These are phyloP conservation scores for Sanderia malayensis DNA, from an alignment of 30 jellyfish, hydroid and myxozoan species.

Conservation along the genomic window DNA sequence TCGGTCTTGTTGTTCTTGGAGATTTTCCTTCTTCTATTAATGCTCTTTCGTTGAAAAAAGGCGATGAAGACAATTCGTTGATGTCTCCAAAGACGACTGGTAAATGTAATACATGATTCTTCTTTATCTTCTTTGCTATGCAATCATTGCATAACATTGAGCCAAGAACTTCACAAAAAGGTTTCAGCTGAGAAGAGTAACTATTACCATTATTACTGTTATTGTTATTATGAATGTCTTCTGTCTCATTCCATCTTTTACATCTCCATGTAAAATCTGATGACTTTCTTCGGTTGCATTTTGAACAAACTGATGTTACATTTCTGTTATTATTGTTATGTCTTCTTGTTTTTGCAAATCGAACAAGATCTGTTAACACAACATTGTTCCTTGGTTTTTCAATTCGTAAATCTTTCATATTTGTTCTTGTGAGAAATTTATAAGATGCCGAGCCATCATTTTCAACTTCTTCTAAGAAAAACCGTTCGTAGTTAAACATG, in stretches of 20 bases:
- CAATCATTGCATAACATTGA: constrained; percentile 44
- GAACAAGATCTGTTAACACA: constrained; percentile 28
- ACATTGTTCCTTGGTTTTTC: constrained; percentile 14
- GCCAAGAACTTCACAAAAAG: constrained; percentile 53
- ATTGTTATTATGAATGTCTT: background rate
- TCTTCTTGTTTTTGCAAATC: constrained; percentile 39
- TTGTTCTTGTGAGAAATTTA: background rate
- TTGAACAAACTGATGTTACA: constrained; percentile 17
- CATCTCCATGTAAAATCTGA: constrained; percentile 26
- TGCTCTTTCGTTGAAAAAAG: background rate
- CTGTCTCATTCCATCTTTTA: constrained; percentile 16
- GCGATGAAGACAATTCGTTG: background rate
- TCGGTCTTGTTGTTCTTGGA: constrained; percentile 27
- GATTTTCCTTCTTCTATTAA: no score
- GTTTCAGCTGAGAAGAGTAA: constrained; percentile 11
- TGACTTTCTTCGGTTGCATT: constrained; percentile 15
- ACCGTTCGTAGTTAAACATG: constrained; percentile 21
- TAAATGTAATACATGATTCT: constrained; percentile 21
- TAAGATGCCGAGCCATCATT: background rate
- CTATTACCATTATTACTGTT: constrained; percentile 14
- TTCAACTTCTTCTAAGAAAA: constrained; percentile 10
- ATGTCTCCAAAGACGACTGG: constrained; percentile 26
- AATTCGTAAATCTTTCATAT: background rate
- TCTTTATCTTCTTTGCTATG: constrained; percentile 24
- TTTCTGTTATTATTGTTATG: constrained; percentile 17